Percentiles rank a stretch among this genome's conserved stretches.
phyloP scores from a whole-genome alignment of 2,888 invertebrate genomes.

The Caenorhabditis sulstoni region DNA sequence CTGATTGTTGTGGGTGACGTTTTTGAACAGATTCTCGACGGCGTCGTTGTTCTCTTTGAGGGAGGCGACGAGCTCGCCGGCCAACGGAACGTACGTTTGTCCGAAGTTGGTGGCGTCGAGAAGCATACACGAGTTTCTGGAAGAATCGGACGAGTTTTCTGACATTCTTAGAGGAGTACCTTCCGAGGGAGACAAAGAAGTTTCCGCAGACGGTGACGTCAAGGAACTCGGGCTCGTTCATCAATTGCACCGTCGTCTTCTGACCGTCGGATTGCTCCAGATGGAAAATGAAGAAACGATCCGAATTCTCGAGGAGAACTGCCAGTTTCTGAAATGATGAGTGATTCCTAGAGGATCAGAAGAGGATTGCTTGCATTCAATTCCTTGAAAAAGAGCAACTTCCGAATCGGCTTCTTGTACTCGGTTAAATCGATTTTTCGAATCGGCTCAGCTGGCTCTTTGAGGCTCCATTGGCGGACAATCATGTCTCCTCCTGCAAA shows the following conservation, averaged over 20 bases:
- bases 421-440: constrained; percentile 2
- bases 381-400: constrained; percentile 1
- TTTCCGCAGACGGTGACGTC: constrained; percentile 29
- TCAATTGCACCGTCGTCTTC: background rate
- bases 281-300: constrained; percentile 9
- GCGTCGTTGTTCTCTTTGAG: constrained; percentile 51
- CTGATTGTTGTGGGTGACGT: constrained; percentile 63
- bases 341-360: too few species aligned
- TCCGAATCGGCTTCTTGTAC: constrained; percentile 36
- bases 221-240: constrained; percentile 6
- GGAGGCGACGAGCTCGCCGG: constrained; percentile 14
- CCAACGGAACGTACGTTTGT: background rate
- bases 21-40: constrained; percentile 60
- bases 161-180: background rate
- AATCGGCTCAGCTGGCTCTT: constrained; percentile 11
- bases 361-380: too few species aligned
- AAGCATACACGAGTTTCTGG: background rate
- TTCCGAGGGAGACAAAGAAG: constrained; percentile 27
- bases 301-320: constrained; percentile 26
- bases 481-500: constrained; percentile 59
- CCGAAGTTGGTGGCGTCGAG: constrained; percentile 6
- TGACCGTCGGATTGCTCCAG: background rate
- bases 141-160: background rate
- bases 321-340: constrained; percentile 24
- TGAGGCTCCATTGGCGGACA: constrained; percentile 47